Percentiles rank a stretch among this genome's conserved stretches.
phyloP scores from a whole-genome alignment of 2,797 vertebrate species.

The Decapterus maruadsi region DNA sequence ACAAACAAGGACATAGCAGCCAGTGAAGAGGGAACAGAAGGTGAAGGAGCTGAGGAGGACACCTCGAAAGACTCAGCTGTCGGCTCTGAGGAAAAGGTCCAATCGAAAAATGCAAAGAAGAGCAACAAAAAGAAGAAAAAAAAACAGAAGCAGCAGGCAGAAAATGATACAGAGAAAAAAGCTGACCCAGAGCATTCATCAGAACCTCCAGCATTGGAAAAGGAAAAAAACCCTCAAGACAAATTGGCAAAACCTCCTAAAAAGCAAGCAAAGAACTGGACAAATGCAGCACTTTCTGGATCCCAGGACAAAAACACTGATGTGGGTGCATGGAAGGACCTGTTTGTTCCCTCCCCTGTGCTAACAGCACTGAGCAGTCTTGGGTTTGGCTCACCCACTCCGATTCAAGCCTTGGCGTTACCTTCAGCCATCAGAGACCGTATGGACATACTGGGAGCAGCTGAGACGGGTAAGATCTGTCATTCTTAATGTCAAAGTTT shows the following conservation, averaged over 20 bases:
- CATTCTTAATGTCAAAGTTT: not conserved
- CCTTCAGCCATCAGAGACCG: conserved; percentile 94
- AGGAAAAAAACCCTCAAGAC: conserved; percentile 26
- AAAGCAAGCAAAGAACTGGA: conserved; percentile 90
- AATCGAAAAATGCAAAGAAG: conserved; percentile 42
- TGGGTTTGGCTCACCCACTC: conserved; percentile 93
- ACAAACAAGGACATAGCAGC: conserved; percentile 17
- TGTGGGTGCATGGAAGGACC: conserved; percentile 91
- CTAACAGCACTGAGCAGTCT: conserved; percentile 90
- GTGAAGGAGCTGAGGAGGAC: conserved; percentile 26
- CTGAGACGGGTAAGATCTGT: conserved; percentile 91
- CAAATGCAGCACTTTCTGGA: conserved; percentile 77
- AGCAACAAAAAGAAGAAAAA: conserved; percentile 70
- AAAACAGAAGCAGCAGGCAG: conserved; percentile 30
- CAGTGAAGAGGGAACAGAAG: conserved; percentile 25
- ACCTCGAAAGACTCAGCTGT: conserved; percentile 4
- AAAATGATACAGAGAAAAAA: not conserved
- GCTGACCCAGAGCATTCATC: conserved; percentile 19
- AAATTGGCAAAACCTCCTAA: conserved; percentile 55
- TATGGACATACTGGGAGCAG: conserved; percentile 95
- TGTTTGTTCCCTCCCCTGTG: conserved; percentile 92
- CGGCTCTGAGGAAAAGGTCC: conserved; percentile 1
- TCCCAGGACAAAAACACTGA: conserved; percentile 81
- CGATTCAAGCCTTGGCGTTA: conserved; percentile 93
- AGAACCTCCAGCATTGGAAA: conserved; percentile 15